Base-by-base conservation (phyloP, 2,888 invertebrate genomes). In the Hyles lineata region DNA sequence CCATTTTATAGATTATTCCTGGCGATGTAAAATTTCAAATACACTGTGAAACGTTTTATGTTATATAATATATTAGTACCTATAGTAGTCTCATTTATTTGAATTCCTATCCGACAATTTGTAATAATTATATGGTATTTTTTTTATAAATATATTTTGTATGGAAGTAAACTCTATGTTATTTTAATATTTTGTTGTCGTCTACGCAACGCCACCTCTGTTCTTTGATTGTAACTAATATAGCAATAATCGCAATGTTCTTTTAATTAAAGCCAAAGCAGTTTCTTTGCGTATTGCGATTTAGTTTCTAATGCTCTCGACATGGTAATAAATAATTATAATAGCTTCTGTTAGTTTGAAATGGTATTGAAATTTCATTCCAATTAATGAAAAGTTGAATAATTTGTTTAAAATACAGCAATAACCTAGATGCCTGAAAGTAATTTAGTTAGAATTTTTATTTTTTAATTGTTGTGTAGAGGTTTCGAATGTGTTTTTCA, bases 261-360 rank as follows among this genome's bases (percentile, higher is more conserved):
- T 89, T 92, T 89, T 90, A 91, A 91, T 92, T 91, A 90, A 87
- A 87, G 83, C 82, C 83, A 83, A 85, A 88, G 88, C 86, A 89
- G 84, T 88, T 89, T 87, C 85, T 87, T 90, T 86, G 88, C 83
- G 85, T 89, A 83, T 83, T 81, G 78, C 76, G 70, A 74, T 70
- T 55, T n/a, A 67, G 17, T 7, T 23, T 43, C 43, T 21, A 4
- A 35, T 21, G 43, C 9, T 21, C 35, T 35, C 43, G 21, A 35
- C 62, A 15, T 21, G 43, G 35, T 61, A 61, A 29, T 63, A 63
- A 21, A 9, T 35, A 23, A 4, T 43, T 11, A 43, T 43, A 21
- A 21, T 8, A 63, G n/a, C n/a, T 63, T 63, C 35, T 61, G 61
- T 61, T 17, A 61, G 11, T 35, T 17, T 9, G 3, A 61, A 61